phyloP scores from a whole-genome alignment of 2,113 vertebrate genomes.

The Rhinogobius similis region DNA sequence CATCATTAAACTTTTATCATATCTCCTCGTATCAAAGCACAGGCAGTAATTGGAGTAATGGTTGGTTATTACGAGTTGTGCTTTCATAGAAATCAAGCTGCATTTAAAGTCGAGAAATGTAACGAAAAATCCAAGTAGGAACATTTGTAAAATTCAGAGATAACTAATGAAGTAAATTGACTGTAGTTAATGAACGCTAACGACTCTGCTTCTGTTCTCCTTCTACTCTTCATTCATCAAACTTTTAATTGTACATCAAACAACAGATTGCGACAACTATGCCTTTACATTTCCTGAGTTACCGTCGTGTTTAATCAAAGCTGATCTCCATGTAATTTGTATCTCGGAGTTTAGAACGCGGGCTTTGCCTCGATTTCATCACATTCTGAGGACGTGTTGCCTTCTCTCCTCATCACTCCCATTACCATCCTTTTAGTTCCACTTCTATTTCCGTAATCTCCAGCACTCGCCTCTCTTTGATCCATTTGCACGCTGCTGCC shows the following conservation, averaged over 20 bases:
- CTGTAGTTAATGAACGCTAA: not conserved
- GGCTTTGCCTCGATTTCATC: conserved; percentile 24
- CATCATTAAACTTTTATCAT: not conserved
- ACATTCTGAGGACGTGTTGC: not conserved
- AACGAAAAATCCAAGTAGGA: not conserved
- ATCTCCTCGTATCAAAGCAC: not conserved
- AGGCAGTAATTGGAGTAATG: not conserved
- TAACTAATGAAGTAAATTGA: no score
- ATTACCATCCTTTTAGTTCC: conserved; percentile 44
- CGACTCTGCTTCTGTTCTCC: not conserved
- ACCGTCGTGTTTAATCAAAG: not conserved
- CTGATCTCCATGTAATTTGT: not conserved
- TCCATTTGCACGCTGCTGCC: conserved; percentile 39
- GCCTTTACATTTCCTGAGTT: not conserved
- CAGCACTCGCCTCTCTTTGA: conserved; percentile 42
- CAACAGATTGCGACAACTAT: not conserved
- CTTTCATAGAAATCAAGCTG: not conserved
- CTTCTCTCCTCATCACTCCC: conserved; percentile 20
- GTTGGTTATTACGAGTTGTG: not conserved
- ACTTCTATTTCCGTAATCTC: conserved; percentile 49
- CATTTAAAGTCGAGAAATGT: not conserved
- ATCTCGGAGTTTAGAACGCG: not conserved
- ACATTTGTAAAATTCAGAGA: not conserved
- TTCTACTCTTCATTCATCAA: not conserved
- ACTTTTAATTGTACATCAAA: not conserved